Conservation (phyloP, 2,797 vertebrate genomes). For the Prionace glauca region DNA sequence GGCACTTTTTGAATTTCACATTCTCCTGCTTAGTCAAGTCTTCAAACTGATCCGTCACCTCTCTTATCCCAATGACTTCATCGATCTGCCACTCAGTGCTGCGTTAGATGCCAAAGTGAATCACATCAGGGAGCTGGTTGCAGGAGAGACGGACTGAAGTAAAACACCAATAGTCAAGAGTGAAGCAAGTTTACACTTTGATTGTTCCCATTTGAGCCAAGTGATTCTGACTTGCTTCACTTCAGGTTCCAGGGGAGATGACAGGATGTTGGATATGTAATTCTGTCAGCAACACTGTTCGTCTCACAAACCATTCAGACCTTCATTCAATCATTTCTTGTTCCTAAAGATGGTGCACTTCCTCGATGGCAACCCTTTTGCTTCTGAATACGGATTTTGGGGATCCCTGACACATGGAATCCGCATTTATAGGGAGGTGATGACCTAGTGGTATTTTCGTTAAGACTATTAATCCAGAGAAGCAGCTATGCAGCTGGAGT, state of each 20-base stretch:
- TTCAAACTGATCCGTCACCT: not conserved
- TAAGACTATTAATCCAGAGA: no score
- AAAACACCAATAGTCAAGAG: not conserved
- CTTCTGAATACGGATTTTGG: not conserved
- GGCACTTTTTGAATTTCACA: not conserved
- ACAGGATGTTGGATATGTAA: not conserved
- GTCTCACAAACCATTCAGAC: not conserved
- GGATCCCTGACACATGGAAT: not conserved
- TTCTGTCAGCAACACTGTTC: not conserved
- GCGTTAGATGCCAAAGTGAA: not conserved
- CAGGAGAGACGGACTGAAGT: not conserved
- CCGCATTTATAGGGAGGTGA: no score
- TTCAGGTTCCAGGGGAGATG: not conserved
- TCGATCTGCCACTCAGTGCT: not conserved
- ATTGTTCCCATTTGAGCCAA: not conserved
- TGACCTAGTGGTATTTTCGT: no score
- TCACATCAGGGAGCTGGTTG: not conserved
- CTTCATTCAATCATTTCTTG: not conserved
- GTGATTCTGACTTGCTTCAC: not conserved
- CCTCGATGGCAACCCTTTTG: not conserved
- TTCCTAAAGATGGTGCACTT: not conserved
- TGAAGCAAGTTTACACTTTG: not conserved
- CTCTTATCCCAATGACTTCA: not conserved
- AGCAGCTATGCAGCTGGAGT: no score
- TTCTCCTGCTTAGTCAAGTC: not conserved